phyloP scores from a whole-genome alignment of 2,113 vertebrate genomes.

The Anhinga rufa region DNA sequence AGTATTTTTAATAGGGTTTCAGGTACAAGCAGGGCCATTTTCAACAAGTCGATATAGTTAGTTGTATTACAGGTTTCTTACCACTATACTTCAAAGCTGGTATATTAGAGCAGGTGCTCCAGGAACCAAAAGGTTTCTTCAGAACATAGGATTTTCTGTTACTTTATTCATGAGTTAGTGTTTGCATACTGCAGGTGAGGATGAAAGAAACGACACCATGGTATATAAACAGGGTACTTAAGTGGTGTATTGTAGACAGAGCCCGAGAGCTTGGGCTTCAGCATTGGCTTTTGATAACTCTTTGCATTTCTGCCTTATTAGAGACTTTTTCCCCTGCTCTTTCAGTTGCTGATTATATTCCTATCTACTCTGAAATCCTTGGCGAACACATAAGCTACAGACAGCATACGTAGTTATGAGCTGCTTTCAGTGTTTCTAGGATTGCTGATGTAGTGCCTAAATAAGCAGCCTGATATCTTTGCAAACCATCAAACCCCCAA shows the following conservation, averaged over 20 bases:
- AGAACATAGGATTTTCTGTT: not conserved
- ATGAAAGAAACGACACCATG: not conserved
- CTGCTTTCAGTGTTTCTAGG: not conserved
- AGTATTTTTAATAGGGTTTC: not conserved
- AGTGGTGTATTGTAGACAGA: not conserved
- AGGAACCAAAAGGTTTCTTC: not conserved
- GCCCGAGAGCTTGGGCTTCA: not conserved
- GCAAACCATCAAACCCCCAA: not conserved
- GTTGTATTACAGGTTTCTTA: not conserved
- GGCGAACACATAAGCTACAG: not conserved
- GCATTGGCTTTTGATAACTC: not conserved
- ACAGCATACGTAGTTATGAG: not conserved
- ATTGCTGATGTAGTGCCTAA: not conserved
- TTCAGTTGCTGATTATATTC: not conserved
- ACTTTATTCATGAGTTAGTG: not conserved
- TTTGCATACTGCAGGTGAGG: not conserved
- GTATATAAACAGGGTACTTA: not conserved
- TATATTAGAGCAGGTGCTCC: not conserved
- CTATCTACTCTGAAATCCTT: not conserved
- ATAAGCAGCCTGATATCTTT: not conserved
- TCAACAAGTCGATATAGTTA: not conserved
- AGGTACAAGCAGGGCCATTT: not conserved
- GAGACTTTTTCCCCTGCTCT: not conserved
- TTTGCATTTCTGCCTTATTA: not conserved
- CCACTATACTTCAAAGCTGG: not conserved